A percentile compares a stretch with the other conserved stretches of the same genome.
Evolutionary conservation across 2,888 invertebrate genomes (phyloP).

Genomic region (Cantharis flavilabris): DNA sequence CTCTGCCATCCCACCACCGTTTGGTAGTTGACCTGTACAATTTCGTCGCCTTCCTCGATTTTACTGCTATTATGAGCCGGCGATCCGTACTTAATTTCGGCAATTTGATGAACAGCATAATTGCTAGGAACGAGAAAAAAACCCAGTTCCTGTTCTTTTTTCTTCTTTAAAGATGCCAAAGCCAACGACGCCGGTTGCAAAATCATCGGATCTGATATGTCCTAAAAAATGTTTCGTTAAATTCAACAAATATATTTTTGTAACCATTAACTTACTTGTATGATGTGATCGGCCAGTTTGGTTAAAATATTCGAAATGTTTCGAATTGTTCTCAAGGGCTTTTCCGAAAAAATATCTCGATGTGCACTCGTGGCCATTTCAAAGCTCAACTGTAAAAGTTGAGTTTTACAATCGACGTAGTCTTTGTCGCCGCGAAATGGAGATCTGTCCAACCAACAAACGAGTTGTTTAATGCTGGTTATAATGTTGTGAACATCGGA

Average conservation of each 20-base stretch:
- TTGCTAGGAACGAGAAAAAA: conserved; percentile 88
- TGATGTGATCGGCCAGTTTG: conserved; percentile 81
- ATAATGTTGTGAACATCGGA: conserved; percentile 86
- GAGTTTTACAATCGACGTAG: conserved; percentile 71
- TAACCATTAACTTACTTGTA: conserved; percentile 64
- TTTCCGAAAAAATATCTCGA: conserved; percentile 86
- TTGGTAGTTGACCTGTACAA: conserved; percentile 83
- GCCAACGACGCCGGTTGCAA: conserved; percentile 91
- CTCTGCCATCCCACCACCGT: conserved; percentile 82
- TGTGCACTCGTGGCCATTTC: conserved; percentile 92
- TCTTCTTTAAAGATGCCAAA: conserved; percentile 83
- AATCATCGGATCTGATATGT: conserved; percentile 86
- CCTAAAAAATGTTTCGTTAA: conserved; percentile 52
- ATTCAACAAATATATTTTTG: neutral
- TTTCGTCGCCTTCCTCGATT: conserved; percentile 95
- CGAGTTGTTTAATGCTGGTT: conserved; percentile 82
- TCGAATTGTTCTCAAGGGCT: conserved; percentile 77
- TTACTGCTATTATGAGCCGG: conserved; percentile 91
- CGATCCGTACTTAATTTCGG: conserved; percentile 87
- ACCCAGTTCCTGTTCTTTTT: conserved; percentile 84
- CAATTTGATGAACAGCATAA: conserved; percentile 80
- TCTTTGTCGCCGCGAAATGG: conserved; percentile 68
- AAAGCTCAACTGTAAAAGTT: conserved; percentile 77
- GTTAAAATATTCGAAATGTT: conserved; percentile 76
- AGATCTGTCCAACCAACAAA: conserved; percentile 88